These are phyloP conservation scores for Poecilia picta DNA, from an alignment of 2,797 vertebrate genomes.

Conservation along the genomic window DNA sequence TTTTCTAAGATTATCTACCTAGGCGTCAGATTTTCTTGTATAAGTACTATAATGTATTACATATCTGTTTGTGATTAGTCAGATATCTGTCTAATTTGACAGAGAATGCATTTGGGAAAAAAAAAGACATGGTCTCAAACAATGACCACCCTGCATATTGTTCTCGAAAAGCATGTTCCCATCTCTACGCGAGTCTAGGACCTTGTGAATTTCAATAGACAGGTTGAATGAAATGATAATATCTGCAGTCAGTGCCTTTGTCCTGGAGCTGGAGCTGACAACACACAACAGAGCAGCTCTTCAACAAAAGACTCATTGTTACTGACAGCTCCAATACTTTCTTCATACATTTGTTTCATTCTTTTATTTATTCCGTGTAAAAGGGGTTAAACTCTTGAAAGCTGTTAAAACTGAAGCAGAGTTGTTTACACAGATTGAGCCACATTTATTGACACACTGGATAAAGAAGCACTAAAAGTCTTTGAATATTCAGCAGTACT, in stretches of 20 bases:
- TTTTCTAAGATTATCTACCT: conserved; percentile 43
- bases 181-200: conserved; percentile 40
- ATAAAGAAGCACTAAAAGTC: neutral
- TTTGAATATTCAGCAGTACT: neutral
- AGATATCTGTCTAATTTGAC: conserved; percentile 60
- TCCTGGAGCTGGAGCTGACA: conserved; percentile 56
- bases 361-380: conserved; percentile 49
- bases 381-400: conserved; percentile 18
- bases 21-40: conserved; percentile 53
- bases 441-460: neutral
- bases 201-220: conserved; percentile 69
- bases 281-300: conserved; percentile 44
- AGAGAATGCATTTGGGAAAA: conserved; percentile 36
- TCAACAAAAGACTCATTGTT: conserved; percentile 68
- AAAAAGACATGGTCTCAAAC: conserved; percentile 48
- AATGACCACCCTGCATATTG: conserved; percentile 52
- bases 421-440: neutral
- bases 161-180: conserved; percentile 40
- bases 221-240: conserved; percentile 77
- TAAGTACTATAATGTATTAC: conserved; percentile 59
- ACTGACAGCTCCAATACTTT: conserved; percentile 60
- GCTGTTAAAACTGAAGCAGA: neutral
- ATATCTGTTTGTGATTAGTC: conserved; percentile 61
- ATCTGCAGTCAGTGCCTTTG: conserved; percentile 61
- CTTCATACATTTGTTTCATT: conserved; percentile 62